Conservation (phyloP, 2,797 vertebrate genomes). For the Darevskia mixta region DNA sequence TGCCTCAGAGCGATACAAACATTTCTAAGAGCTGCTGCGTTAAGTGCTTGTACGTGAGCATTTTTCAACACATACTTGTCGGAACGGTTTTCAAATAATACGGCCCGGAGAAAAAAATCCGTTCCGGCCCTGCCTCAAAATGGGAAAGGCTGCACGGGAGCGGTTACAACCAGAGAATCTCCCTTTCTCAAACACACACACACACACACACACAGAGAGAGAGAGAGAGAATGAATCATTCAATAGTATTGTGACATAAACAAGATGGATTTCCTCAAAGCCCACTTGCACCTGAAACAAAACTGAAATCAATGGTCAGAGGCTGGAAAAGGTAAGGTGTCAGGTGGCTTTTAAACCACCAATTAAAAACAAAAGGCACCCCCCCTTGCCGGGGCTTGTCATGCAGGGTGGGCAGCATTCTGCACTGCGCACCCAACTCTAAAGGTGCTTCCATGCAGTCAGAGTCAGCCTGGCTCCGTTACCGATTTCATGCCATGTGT, state of each 20-base stretch:
- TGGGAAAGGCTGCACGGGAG: slow-evolving; percentile 43
- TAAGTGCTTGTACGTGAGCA: slow-evolving; percentile 70
- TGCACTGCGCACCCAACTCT: not conserved
- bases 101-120: slow-evolving; percentile 55
- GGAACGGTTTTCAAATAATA: slow-evolving; percentile 60
- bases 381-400: not conserved
- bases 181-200: not conserved
- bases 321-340: slow-evolving; percentile 14
- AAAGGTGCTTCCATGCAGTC: not conserved
- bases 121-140: slow-evolving; percentile 55
- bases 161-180: not conserved
- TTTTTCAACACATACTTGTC: slow-evolving; percentile 59
- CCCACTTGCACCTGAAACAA: slow-evolving; percentile 34
- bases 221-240: not conserved
- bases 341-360: slow-evolving; percentile 26
- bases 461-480: not conserved
- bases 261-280: slow-evolving; percentile 45
- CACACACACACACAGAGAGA: not conserved
- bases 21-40: slow-evolving; percentile 62
- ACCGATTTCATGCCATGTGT: not conserved
- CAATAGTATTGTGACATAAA: slow-evolving; percentile 48
- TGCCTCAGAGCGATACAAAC: slow-evolving; percentile 66
- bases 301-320: slow-evolving; percentile 27
- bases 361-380: slow-evolving; percentile 11
- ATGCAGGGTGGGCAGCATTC: not conserved